Conservation (phyloP, 2,113 vertebrate genomes). For the Calidris pugnax region DNA sequence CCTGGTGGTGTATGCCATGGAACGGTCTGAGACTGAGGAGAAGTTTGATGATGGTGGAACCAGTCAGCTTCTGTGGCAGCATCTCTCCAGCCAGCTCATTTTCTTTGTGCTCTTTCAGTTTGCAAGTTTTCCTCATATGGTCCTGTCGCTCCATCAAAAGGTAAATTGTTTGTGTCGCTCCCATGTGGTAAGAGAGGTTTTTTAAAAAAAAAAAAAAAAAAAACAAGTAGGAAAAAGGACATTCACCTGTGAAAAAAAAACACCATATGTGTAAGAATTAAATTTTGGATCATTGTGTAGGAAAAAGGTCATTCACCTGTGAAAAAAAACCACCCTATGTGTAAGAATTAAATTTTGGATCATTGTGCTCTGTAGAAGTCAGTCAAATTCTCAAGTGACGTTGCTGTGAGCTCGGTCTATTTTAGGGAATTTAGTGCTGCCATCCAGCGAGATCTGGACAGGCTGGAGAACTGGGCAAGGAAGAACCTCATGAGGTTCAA, state of each 20-base stretch:
- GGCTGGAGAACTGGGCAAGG: no score
- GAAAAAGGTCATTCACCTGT: no score
- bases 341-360: no score
- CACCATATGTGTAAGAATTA: not conserved
- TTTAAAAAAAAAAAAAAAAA: not conserved
- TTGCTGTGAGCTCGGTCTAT: not conserved
- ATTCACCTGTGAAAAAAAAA: not conserved
- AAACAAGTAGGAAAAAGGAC: not conserved
- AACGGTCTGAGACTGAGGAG: conserved; percentile 97
- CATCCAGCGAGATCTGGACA: no score
- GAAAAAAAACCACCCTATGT: no score
- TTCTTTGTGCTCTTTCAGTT: conserved; percentile 99
- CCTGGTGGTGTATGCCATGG: conserved; percentile 98
- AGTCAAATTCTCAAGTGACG: not conserved
- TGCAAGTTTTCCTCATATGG: conserved; percentile 99
- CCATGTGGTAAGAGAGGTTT: not conserved
- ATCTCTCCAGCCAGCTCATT: conserved; percentile 99
- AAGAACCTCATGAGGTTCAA: no score
- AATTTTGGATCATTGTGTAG: not conserved
- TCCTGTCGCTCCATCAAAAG: conserved; percentile 98
- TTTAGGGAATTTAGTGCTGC: not conserved
- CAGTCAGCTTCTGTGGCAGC: conserved; percentile 98
- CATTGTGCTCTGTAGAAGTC: not conserved
- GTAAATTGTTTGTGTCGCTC: conserved; percentile 66
- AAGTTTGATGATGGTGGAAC: conserved; percentile 98